Conservation (phyloP, 2,888 invertebrate species). For the Hoplodrina blanda region DNA sequence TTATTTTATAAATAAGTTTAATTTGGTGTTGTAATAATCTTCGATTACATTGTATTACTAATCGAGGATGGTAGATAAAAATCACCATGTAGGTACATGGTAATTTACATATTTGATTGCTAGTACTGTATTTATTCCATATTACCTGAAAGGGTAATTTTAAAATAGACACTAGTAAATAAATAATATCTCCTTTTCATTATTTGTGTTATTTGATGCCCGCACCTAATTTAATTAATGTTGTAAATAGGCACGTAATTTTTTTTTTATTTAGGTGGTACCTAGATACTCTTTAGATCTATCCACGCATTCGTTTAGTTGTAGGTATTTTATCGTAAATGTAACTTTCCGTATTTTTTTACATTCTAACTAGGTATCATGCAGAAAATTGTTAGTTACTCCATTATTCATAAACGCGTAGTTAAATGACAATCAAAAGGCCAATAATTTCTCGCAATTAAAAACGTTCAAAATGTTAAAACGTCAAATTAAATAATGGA, state of each 20-base stretch:
- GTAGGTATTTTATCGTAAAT: not conserved
- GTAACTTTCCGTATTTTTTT: not conserved
- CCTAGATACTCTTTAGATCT: not conserved
- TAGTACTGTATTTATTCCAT: constrained; percentile 53
- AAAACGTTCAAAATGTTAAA: no score
- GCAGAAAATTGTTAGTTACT: no score
- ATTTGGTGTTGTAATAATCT: constrained; percentile 24
- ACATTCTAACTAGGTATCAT: no score
- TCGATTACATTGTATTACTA: constrained; percentile 11
- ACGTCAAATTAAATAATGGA: no score
- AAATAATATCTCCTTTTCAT: not conserved
- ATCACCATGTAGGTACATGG: constrained; percentile 14
- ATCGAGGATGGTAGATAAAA: constrained; percentile 19
- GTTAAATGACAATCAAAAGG: not conserved
- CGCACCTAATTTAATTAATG: not conserved
- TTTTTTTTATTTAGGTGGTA: no score
- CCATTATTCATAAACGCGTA: not conserved
- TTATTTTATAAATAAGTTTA: not conserved
- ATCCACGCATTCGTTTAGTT: not conserved
- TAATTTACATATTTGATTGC: constrained; percentile 27
- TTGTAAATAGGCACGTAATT: constrained; percentile 23
- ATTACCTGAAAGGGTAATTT: constrained; percentile 53
- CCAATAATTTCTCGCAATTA: no score
- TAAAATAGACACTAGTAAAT: constrained; percentile 54
- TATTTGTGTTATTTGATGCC: constrained; percentile 6